Evolutionary conservation across 2,888 invertebrate genomes (phyloP).

Genomic region (Ctenicera cuprea): DNA sequence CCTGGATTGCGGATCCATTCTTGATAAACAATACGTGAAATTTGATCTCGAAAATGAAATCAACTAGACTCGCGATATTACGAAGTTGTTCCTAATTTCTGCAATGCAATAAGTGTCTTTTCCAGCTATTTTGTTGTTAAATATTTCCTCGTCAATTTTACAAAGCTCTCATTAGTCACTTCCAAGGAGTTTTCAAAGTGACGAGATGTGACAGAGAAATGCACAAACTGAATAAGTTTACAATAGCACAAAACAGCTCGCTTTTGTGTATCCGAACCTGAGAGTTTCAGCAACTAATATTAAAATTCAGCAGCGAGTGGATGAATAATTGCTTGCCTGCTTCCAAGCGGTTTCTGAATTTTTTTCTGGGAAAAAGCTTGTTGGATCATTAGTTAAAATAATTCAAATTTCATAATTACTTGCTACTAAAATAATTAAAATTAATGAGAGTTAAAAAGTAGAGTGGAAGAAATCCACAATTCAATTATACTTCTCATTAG

Average conservation of each 20-base stretch:
- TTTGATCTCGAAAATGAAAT: no score
- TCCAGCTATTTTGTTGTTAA: no score
- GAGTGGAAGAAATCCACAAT: no score
- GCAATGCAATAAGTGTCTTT: no score
- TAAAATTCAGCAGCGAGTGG: conserved; percentile 1
- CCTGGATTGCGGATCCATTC: no score
- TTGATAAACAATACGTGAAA: no score
- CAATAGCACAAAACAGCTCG: conserved; percentile 19
- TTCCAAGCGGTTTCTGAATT: not conserved
- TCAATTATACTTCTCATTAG: no score
- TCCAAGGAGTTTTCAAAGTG: not conserved
- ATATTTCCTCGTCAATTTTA: not conserved
- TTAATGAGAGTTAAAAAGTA: no score
- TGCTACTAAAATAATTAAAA: no score
- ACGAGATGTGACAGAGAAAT: conserved; percentile 3
- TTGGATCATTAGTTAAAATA: not conserved
- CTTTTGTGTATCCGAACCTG: not conserved
- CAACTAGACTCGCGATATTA: no score
- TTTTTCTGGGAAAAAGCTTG: not conserved
- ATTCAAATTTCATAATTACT: no score
- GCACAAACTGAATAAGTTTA: conserved; percentile 15
- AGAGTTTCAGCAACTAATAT: conserved; percentile 18
- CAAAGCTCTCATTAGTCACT: conserved; percentile 2
- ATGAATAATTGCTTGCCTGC: not conserved
- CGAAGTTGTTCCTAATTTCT: no score